Evolutionary conservation across 2,888 invertebrate species (phyloP).

Genomic region (Iselma pallidipennis): DNA sequence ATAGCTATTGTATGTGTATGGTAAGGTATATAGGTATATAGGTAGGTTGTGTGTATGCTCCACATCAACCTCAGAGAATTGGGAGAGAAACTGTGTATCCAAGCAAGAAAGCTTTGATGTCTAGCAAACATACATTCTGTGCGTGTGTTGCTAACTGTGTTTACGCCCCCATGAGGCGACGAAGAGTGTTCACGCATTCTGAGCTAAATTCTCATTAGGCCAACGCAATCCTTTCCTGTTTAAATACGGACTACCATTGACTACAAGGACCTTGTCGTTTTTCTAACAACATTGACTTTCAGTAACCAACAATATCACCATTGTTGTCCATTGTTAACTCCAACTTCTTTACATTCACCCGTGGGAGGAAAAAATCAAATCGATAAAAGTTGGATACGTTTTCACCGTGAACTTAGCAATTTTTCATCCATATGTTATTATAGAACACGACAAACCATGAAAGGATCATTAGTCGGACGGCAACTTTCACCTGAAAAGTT

Average conservation of each 20-base stretch:
- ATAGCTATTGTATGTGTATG: background rate
- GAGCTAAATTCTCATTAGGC: constrained; percentile 24
- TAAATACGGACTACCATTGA: background rate
- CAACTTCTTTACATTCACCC: background rate
- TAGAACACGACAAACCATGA: background rate
- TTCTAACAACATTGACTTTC: background rate
- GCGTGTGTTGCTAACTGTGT: constrained; percentile 17
- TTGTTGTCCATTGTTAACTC: background rate
- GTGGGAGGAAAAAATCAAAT: background rate
- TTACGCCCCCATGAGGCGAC: constrained; percentile 15
- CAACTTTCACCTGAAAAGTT: background rate
- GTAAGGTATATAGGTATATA: too few relatives aligned
- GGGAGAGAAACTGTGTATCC: constrained; percentile 3
- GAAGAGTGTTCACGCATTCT: constrained; percentile 21
- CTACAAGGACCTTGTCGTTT: background rate
- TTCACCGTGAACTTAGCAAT: background rate
- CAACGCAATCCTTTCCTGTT: background rate
- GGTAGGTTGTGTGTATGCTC: background rate
- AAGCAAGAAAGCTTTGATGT: constrained; percentile 22
- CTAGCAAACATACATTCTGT: constrained; percentile 19
- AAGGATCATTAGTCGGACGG: background rate
- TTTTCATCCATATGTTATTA: background rate
- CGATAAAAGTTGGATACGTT: background rate
- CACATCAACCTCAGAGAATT: background rate
- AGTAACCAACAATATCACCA: background rate